A percentile compares a stretch with the other conserved stretches of the same genome.
These are phyloP conservation scores for Catostylus mosaicus DNA, from an alignment of 30 jellyfish, hydroid and myxozoan genomes.

Conservation along the genomic window DNA sequence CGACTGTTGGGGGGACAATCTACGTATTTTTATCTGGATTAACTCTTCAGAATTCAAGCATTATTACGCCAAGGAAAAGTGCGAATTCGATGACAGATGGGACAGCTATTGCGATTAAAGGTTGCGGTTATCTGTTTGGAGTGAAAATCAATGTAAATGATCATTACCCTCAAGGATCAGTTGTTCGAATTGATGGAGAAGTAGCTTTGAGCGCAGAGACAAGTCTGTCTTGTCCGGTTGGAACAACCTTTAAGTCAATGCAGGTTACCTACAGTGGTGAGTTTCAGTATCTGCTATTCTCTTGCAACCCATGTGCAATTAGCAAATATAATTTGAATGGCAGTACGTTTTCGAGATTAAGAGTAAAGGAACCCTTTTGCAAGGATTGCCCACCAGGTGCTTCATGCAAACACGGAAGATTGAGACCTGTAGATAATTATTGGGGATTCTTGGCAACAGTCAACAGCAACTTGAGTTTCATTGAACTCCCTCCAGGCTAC, in stretches of 20 bases:
- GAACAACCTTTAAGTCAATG: not conserved
- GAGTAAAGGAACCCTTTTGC: not conserved
- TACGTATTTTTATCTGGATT: not conserved
- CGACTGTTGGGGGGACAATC: conserved; percentile 2
- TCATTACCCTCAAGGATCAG: not conserved
- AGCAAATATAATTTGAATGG: not conserved
- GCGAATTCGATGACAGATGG: not conserved
- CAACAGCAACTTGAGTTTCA: not conserved
- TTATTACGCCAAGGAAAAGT: not conserved
- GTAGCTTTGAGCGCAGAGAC: not conserved
- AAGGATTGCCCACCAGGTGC: conserved; percentile 10
- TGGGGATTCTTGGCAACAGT: not conserved
- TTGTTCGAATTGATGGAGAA: not conserved
- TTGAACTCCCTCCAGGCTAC: not conserved
- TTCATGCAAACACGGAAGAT: not conserved
- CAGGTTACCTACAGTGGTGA: not conserved
- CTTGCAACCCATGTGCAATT: not conserved
- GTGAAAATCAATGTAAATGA: not conserved
- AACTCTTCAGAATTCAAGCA: conserved; percentile 3
- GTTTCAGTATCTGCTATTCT: not conserved
- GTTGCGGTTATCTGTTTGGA: not conserved
- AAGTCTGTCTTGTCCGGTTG: not conserved
- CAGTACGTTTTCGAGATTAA: not conserved
- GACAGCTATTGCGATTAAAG: not conserved
- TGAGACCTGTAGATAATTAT: not conserved